phyloP scores from a whole-genome alignment of 2,888 invertebrate species.

The Schizaphis graminum region DNA sequence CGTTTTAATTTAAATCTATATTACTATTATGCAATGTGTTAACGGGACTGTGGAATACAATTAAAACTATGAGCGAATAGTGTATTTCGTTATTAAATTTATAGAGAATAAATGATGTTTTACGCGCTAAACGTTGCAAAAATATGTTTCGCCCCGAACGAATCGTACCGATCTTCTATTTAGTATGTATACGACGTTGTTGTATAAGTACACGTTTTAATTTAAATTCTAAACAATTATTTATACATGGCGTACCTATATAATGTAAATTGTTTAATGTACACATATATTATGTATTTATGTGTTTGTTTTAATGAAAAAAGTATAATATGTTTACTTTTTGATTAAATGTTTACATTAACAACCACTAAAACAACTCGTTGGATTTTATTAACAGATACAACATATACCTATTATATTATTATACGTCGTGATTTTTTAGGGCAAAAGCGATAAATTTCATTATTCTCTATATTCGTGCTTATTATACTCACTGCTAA shows the following conservation, averaged over 20 bases:
- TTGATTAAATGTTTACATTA: neutral
- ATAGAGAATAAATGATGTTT: neutral
- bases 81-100: neutral
- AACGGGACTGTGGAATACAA: neutral
- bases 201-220: neutral
- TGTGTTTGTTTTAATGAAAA: neutral
- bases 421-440: neutral
- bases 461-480: neutral
- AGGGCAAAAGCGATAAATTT: neutral
- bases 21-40: neutral
- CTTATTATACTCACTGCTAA: neutral
- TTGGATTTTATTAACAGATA: neutral
- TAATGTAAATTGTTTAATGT: neutral
- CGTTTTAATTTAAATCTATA: neutral
- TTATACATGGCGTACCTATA: neutral
- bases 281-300: neutral
- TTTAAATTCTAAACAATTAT: neutral
- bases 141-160: neutral
- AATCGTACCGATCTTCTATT: neutral
- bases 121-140: neutral
- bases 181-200: neutral
- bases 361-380: neutral
- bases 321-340: slow-evolving; percentile 3
- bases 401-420: neutral
- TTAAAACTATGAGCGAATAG: neutral